Evolutionary conservation across 2,888 invertebrate species (phyloP).

Genomic region (Epinotia bilunana): DNA sequence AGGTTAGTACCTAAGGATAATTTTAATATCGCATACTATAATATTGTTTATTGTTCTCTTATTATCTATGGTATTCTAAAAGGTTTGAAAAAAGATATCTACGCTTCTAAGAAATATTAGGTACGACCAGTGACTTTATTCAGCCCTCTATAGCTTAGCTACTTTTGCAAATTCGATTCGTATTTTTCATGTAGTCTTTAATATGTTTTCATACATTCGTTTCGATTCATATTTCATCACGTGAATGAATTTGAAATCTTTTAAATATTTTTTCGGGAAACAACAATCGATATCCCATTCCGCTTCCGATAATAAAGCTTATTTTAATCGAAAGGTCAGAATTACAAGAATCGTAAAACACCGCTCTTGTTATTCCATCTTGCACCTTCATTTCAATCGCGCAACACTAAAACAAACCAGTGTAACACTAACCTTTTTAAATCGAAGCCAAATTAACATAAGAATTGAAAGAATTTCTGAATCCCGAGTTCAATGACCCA

Average conservation of each 20-base stretch:
- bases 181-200: too few species aligned
- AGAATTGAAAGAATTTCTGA: slow-evolving; percentile 60
- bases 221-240: too few species aligned
- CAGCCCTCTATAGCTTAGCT: too few species aligned
- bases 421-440: slow-evolving; percentile 56
- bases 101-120: too few species aligned
- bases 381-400: slow-evolving; percentile 12
- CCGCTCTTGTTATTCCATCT: background rate
- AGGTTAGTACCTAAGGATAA: too few species aligned
- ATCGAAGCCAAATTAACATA: slow-evolving; percentile 63
- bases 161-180: too few species aligned
- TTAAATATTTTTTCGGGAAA: background rate
- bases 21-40: too few species aligned
- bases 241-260: background rate
- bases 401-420: background rate
- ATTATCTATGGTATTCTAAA: too few species aligned
- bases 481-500: slow-evolving; percentile 68
- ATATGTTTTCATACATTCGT: too few species aligned
- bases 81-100: too few species aligned
- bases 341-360: background rate
- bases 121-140: too few species aligned
- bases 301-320: background rate
- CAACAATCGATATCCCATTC: background rate
- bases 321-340: background rate
- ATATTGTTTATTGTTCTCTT: too few species aligned